Evolutionary conservation across 2,113 vertebrate species (phyloP), one percentile per base, ranked within the genome.

Genomic region (Tichodroma muraria): DNA sequence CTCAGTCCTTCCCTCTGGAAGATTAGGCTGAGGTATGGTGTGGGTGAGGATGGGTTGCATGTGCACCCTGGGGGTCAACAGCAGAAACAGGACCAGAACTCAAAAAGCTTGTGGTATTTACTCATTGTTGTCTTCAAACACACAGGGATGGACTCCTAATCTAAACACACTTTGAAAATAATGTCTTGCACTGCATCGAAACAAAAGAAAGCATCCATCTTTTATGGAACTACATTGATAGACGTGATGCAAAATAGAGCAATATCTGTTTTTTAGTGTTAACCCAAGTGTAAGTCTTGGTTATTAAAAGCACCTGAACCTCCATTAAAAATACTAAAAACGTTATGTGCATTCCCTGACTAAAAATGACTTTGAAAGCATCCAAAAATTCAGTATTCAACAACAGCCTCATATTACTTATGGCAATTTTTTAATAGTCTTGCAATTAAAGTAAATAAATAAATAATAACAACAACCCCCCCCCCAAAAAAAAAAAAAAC

Each of bases 401-500:
- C 15, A 77, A 38, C 22, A 79, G 23, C 5, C 6, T 76, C 24
- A 18, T 14, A 31, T 38, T 68, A 56, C 42, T 87, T 81, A 47
- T 13, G n/a, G 22, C 10, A 52, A 52, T 27, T 66, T 11, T 16
- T 57, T n/a, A 73, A 75, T 50, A 27, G 13, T 50, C 17, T 78
- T 56, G 33, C 4, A 63, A 13, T 38, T 50, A 71, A 80, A 85
- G 57, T 1, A 57, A 78, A 66, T 33, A 25, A 76, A 23, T 6
- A 54, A 60, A 28, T 2, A 37, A 16, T 10, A 61, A 31, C 1
- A 33, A 17, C 7, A 45, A 1, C 2, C 2, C 3, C 22, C 8
- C 7, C 1, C 7, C 11, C 14, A 6, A 2, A 11, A 11, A 24
- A 37, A n/a, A 47, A 30, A 1, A n/a, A n/a, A n/a, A n/a, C n/a